Base-by-base conservation (phyloP, 2,113 vertebrate genomes). In the Morone saxatilis region DNA sequence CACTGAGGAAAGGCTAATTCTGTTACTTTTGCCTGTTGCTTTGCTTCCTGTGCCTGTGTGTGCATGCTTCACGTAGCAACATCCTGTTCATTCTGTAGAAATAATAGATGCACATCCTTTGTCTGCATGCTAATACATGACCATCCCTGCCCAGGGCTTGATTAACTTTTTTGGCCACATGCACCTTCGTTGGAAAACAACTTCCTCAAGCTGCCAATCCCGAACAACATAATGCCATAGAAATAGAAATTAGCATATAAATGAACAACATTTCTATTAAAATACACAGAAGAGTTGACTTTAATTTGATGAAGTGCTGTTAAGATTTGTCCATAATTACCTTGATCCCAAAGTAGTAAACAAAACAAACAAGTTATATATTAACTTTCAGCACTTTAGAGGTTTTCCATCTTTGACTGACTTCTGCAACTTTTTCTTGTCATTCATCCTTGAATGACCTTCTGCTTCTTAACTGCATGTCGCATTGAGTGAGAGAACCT, bases 161-260 rank as follows among this genome's bases (percentile, higher is more conserved):
- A 74, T 72, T 22, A 22, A 54, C 19, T 51, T 80, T 43, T 47
- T 25, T 72, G 61, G 4, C 60, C 22, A 14, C 7, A 7, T 69
- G 20, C 40, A 10, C 50, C 10, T 62, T 31, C 17, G 48, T 61
- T 63, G 36, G 76, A 68, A 25, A 60, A 54, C 17, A 68, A 25
- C 25, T 63, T 66, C 3, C 48, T 40, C 36, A 50, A 68, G 20
- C 43, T 74, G 22, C 22, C 50, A 71, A 48, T 50, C 10, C 36
- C 36, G 74, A 75, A 61, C 14, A 76, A 48, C 57, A 36, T 47
- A 11, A 19, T 50, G 7, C 25, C 59, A 17, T 16, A 22, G 38
- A 9, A 20, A 5, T 6, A 20, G 2, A 48, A n/a, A 80, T 76
- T 60, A 48, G 54, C 76, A 77, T 84, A 82, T 74, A 74, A 59